phyloP scores from a whole-genome alignment of 2,113 vertebrate species.

The Trogon surrucura region DNA sequence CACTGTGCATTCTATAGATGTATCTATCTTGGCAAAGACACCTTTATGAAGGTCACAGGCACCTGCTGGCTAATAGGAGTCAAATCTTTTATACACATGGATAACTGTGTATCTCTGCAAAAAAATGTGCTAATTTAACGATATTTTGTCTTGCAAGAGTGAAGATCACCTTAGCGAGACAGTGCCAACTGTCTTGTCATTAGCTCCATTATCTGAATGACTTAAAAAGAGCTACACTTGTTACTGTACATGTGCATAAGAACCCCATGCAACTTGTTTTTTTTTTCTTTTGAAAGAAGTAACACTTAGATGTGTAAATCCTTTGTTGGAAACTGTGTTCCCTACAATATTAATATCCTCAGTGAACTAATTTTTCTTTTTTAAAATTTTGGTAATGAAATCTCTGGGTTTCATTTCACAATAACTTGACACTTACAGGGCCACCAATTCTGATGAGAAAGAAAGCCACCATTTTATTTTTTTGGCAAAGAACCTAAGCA shows the following conservation, averaged over 20 bases:
- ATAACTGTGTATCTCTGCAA: neutral
- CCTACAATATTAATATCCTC: neutral
- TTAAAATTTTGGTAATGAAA: neutral
- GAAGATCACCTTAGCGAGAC: neutral
- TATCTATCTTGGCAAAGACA: neutral
- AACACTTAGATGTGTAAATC: neutral
- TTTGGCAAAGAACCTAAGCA: neutral
- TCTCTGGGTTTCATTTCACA: neutral
- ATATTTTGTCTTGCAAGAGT: neutral
- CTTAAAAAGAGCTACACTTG: neutral
- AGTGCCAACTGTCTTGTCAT: slow-evolving; percentile 51
- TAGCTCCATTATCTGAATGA: neutral
- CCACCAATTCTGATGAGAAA: neutral
- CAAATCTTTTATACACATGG: slow-evolving; percentile 7
- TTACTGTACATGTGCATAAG: neutral
- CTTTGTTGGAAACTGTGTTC: neutral
- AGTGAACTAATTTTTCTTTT: neutral
- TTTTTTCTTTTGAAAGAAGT: neutral
- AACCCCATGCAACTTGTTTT: neutral
- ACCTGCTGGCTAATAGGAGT: slow-evolving; percentile 34
- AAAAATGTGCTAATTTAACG: slow-evolving; percentile 25
- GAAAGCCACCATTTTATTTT: neutral
- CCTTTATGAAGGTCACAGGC: slow-evolving; percentile 40
- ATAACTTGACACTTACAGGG: neutral
- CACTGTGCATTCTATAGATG: neutral